phyloP scores from a whole-genome alignment of 2,113 vertebrate genomes.

The Hemichromis elongatus region DNA sequence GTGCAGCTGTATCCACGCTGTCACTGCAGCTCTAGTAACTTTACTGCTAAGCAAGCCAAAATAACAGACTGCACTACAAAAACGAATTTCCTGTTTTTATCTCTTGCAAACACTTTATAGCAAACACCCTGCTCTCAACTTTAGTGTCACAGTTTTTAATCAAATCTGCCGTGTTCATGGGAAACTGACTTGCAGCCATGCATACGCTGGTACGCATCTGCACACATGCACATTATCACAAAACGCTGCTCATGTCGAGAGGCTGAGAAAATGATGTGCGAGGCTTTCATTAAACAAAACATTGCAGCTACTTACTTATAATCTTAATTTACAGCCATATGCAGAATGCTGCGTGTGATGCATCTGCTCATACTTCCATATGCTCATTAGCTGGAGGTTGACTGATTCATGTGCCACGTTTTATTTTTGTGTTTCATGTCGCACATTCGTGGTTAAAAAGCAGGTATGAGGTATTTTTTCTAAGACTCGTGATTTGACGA shows the following conservation, averaged over 20 bases:
- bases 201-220: rapidly evolving
- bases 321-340: not conserved
- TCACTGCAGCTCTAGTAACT: not conserved
- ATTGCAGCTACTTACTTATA: not conserved
- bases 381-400: not conserved
- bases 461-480: not conserved
- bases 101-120: not conserved
- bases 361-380: not conserved
- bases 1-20: not conserved
- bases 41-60: not conserved
- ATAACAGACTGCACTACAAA: rapidly evolving
- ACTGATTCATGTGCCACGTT: not conserved
- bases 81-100: not conserved
- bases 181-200: rapidly evolving
- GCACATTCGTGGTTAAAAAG: not conserved
- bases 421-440: not conserved
- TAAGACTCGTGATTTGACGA: not conserved
- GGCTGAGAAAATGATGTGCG: not conserved
- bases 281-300: not conserved
- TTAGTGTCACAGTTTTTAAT: not conserved
- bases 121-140: not conserved
- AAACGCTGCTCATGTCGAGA: not conserved
- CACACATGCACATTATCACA: not conserved
- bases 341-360: not conserved
- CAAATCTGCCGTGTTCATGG: rapidly evolving